Evolutionary conservation across 2,113 vertebrate species (phyloP).

Genomic region (Callipepla californica): DNA sequence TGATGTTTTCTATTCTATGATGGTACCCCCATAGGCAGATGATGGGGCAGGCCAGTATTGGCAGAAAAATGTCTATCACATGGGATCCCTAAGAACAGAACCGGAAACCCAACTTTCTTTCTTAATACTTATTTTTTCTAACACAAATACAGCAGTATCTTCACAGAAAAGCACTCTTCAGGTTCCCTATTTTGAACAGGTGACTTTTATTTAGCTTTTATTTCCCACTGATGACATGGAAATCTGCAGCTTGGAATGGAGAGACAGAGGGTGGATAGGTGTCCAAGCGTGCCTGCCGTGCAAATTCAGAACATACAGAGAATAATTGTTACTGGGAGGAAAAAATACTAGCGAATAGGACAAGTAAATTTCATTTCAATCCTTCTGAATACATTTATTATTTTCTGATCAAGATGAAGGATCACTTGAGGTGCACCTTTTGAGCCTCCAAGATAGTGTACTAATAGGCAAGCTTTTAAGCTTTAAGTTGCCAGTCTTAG

Average conservation of each 20-base stretch:
- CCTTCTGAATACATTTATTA: not conserved
- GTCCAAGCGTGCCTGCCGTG: not conserved
- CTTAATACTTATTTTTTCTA: not conserved
- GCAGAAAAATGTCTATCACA: not conserved
- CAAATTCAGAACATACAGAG: not conserved
- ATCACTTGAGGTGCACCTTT: not conserved
- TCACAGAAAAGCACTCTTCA: not conserved
- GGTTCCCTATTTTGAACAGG: not conserved
- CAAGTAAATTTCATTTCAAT: not conserved
- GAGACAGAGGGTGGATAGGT: not conserved
- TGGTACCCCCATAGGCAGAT: not conserved
- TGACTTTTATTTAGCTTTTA: not conserved
- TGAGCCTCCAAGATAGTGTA: not conserved
- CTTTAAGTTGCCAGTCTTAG: not conserved
- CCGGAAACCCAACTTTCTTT: not conserved
- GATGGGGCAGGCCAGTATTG: not conserved
- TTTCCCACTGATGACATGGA: not conserved
- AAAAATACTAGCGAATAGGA: not conserved
- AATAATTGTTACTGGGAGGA: not conserved
- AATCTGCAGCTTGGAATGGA: not conserved
- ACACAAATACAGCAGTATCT: not conserved
- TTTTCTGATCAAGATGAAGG: not conserved
- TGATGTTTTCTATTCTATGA: not conserved
- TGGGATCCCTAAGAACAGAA: not conserved
- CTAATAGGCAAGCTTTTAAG: not conserved